A percentile compares a stretch with the other conserved stretches of the same genome.
phyloP scores from a whole-genome alignment of 2,888 invertebrate genomes.

The Volucella zonaria region DNA sequence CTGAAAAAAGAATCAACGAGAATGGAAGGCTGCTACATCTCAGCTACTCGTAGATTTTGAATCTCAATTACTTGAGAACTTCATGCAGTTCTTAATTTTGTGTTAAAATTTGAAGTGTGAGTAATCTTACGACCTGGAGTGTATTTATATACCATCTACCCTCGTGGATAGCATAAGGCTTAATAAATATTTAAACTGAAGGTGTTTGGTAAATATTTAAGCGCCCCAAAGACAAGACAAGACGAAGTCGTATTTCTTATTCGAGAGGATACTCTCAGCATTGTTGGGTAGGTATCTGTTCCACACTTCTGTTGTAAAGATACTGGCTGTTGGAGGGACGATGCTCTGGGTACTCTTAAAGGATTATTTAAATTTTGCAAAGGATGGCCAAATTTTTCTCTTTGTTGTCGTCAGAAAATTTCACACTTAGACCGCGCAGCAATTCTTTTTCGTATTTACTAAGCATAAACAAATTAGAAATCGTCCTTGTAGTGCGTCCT shows the following conservation, averaged over 20 bases:
- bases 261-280: neutral
- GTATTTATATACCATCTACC: neutral
- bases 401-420: conserved; percentile 11
- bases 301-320: neutral
- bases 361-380: conserved; percentile 60
- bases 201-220: conserved; percentile 61
- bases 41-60: no score
- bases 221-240: neutral
- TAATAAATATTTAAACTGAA: conserved; percentile 58
- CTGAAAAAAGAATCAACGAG: no score
- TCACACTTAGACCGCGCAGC: conserved; percentile 46
- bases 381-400: neutral
- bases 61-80: no score
- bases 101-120: conserved; percentile 1
- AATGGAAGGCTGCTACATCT: no score
- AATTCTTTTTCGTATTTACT: conserved; percentile 35
- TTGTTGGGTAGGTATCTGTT: neutral
- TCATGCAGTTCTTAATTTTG: neutral
- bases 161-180: neutral
- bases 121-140: neutral
- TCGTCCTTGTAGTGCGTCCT: conserved; percentile 1
- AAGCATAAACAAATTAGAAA: conserved; percentile 50
- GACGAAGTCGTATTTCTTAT: neutral
- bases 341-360: conserved; percentile 37
- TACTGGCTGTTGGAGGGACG: neutral